Evolutionary conservation across 2,797 vertebrate genomes (phyloP).

Genomic region (Streptopelia turtur): DNA sequence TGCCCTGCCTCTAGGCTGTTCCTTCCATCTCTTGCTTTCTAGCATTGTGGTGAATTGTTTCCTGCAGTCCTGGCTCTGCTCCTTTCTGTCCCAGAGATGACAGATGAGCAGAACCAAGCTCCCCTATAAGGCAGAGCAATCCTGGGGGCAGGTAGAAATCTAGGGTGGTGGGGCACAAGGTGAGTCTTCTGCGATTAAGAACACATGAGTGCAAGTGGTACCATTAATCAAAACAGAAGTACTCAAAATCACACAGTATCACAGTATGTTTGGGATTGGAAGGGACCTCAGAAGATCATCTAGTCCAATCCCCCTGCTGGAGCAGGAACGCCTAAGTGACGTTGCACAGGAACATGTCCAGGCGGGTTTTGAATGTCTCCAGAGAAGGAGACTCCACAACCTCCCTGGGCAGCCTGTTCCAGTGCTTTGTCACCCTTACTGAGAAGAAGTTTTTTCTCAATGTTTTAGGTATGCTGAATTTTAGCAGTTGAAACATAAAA

Average conservation of each 20-base stretch:
- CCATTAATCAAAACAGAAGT: background rate
- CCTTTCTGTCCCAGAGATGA: background rate
- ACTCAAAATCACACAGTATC: too few species aligned
- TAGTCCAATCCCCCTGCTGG: too few species aligned
- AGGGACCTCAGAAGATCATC: too few species aligned
- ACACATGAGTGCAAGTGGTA: background rate
- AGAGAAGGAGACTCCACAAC: too few species aligned
- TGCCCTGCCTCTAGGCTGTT: background rate
- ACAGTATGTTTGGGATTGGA: too few species aligned
- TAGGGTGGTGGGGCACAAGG: background rate
- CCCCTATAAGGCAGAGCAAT: background rate
- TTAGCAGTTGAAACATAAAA: background rate
- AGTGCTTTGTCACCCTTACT: too few species aligned
- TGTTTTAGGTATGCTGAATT: background rate
- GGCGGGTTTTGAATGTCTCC: too few species aligned
- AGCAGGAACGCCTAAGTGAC: too few species aligned
- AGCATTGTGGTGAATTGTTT: background rate
- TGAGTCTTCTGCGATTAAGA: background rate
- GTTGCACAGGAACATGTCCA: too few species aligned
- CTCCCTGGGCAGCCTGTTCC: too few species aligned
- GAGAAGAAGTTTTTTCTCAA: too few species aligned
- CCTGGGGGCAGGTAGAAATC: background rate
- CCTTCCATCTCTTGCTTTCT: background rate
- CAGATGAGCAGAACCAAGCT: background rate
- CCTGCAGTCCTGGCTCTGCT: background rate